Evolutionary conservation across 2,113 vertebrate genomes (phyloP).

Genomic region (Dendropsophus ebraccatus): DNA sequence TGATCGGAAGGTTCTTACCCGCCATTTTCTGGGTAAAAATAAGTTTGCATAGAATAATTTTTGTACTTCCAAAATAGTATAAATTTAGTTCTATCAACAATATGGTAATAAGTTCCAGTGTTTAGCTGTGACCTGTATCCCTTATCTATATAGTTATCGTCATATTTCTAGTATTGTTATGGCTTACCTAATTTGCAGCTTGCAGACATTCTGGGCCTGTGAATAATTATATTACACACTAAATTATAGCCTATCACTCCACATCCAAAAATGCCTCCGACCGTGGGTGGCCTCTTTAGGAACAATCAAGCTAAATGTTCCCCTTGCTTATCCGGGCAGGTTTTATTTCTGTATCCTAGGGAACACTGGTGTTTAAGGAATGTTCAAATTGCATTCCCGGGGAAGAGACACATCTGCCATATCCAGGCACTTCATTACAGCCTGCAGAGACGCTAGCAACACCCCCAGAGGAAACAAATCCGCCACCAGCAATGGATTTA

Average conservation of each 20-base stretch:
- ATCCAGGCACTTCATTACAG: conserved; percentile 77
- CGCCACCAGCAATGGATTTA: conserved; percentile 77
- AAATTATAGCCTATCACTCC: conserved; percentile 1
- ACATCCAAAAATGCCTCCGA: not conserved
- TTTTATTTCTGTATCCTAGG: conserved; percentile 77
- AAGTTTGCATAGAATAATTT: no score
- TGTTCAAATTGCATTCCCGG: conserved; percentile 81
- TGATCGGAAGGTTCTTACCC: no score
- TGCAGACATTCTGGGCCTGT: not conserved
- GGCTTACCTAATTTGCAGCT: not conserved
- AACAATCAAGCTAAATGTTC: conserved; percentile 30
- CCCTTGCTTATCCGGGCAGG: conserved; percentile 63
- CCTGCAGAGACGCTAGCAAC: conserved; percentile 70
- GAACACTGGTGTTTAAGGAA: conserved; percentile 84
- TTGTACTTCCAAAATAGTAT: no score
- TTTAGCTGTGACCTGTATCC: not conserved
- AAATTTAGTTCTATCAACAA: no score
- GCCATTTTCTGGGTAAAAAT: no score
- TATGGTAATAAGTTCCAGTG: no score
- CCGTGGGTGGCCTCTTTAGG: conserved; percentile 13
- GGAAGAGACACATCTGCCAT: conserved; percentile 78
- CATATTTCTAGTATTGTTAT: not conserved
- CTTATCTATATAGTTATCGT: not conserved
- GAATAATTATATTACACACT: not conserved
- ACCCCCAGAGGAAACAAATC: conserved; percentile 71